Evolutionary conservation across 92 coral and sea anemone species (phyloP).

Genomic region (Umimayanthus kanabou): DNA sequence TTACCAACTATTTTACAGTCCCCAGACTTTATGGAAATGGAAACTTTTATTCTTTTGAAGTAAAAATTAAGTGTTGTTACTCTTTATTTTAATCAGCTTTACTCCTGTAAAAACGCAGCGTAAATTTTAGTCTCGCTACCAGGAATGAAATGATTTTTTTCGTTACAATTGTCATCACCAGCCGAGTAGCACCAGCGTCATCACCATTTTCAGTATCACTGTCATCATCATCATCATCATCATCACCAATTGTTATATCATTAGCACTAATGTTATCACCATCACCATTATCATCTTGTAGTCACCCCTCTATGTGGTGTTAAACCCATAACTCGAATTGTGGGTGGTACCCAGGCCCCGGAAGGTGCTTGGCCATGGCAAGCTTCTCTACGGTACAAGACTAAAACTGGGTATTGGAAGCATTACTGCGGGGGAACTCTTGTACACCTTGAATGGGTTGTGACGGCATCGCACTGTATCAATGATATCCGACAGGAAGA

Average conservation of each 20-base stretch:
- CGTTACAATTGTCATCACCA: too few relatives aligned
- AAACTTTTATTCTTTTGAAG: too few relatives aligned
- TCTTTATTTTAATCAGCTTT: too few relatives aligned
- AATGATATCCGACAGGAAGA: slow-evolving; percentile 53
- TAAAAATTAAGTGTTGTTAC: too few relatives aligned
- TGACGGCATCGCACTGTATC: slow-evolving; percentile 90
- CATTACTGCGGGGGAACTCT: slow-evolving; percentile 96
- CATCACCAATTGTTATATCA: not conserved
- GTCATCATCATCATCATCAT: not conserved
- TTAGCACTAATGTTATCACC: not conserved
- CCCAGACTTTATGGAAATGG: too few relatives aligned
- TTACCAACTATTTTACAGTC: too few relatives aligned
- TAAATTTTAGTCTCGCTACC: too few relatives aligned
- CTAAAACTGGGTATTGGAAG: slow-evolving; percentile 49
- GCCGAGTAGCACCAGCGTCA: too few relatives aligned
- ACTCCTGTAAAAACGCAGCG: too few relatives aligned
- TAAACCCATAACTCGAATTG: slow-evolving; percentile 70
- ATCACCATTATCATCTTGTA: slow-evolving; percentile 1
- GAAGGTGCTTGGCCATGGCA: slow-evolving; percentile 95
- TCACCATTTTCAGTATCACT: not conserved
- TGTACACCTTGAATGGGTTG: slow-evolving; percentile 67
- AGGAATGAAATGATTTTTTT: too few relatives aligned
- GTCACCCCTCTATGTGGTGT: slow-evolving; percentile 64
- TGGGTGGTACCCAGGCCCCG: slow-evolving; percentile 76
- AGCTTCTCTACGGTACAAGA: slow-evolving; percentile 65